A percentile compares a stretch with the other conserved stretches of the same genome.
These are phyloP conservation scores for Crotalus viridis DNA, from an alignment of 2,113 vertebrate genomes.

Conservation along the genomic window DNA sequence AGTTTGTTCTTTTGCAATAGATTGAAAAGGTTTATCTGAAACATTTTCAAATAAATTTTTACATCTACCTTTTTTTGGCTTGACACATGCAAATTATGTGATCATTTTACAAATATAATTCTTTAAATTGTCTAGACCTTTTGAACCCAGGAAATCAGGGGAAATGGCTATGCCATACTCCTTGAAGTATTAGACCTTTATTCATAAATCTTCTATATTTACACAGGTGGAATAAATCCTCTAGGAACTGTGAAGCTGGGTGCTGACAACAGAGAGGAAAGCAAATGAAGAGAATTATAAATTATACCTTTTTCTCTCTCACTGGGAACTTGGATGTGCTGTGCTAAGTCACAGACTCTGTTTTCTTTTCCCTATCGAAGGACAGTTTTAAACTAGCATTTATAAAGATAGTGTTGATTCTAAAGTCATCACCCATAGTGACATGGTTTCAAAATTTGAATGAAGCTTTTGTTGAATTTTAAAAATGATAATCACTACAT, in stretches of 20 bases:
- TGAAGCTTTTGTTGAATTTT: neutral
- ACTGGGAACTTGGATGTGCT: neutral
- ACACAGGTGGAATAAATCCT: conserved; percentile 23
- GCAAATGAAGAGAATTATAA: neutral
- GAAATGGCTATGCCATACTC: neutral
- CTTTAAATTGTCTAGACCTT: neutral
- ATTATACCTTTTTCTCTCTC: conserved; percentile 1
- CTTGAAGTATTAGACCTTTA: neutral
- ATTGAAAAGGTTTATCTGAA: neutral
- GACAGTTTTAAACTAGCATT: neutral
- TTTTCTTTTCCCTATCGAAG: conserved; percentile 3
- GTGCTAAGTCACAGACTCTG: neutral
- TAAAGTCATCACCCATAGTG: neutral
- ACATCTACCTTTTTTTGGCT: neutral
- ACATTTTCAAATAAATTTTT: neutral
- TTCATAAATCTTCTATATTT: conserved; percentile 23
- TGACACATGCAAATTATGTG: fast-evolving
- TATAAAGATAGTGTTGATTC: conserved; percentile 10
- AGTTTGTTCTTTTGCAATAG: neutral
- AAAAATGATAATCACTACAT: neutral
- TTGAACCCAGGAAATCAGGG: conserved; percentile 1
- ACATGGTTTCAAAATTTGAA: neutral
- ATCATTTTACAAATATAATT: neutral
- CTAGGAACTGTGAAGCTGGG: neutral
- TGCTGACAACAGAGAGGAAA: conserved; percentile 8